Evolutionary conservation across 2,888 invertebrate genomes (phyloP).

Genomic region (Agonopterix arenella): DNA sequence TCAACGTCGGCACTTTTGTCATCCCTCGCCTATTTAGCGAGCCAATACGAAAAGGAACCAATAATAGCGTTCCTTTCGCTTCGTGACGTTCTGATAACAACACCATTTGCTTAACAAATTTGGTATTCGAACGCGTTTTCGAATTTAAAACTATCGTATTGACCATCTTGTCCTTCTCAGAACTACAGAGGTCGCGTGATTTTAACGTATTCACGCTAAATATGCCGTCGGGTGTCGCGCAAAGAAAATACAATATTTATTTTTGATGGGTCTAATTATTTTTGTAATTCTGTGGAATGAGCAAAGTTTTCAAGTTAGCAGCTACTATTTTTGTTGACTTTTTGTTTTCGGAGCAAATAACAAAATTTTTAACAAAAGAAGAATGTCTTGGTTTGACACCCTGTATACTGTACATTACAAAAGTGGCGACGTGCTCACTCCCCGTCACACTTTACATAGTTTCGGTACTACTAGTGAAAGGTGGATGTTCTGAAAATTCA

Average conservation of each 20-base stretch:
- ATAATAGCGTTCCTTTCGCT: constrained; percentile 11
- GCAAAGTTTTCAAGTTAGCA: constrained; percentile 4
- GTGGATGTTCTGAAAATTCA: too few relatives aligned
- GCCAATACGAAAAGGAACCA: constrained; percentile 6
- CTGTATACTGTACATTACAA: too few relatives aligned
- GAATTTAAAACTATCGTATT: constrained; percentile 3
- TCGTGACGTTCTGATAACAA: constrained; percentile 11
- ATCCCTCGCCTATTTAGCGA: constrained; percentile 6
- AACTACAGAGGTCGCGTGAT: constrained; percentile 3
- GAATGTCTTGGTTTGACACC: too few relatives aligned
- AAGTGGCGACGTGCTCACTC: too few relatives aligned
- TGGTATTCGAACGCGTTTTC: constrained; percentile 9
- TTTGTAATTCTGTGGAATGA: constrained; percentile 8
- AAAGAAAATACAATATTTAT: constrained; percentile 8
- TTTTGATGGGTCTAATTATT: constrained; percentile 5
- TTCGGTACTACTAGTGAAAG: too few relatives aligned
- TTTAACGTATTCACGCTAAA: constrained; percentile 9
- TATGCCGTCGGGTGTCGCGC: constrained; percentile 1
- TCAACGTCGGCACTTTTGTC: constrained; percentile 6
- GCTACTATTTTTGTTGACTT: constrained; percentile 7
- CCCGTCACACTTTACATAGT: too few relatives aligned
- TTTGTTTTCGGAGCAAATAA: background rate
- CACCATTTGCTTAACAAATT: constrained; percentile 8
- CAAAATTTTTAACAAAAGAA: background rate
- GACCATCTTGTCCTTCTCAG: constrained; percentile 7